Base-by-base conservation (phyloP, 2,113 vertebrate genomes). In the Catagonus wagneri region DNA sequence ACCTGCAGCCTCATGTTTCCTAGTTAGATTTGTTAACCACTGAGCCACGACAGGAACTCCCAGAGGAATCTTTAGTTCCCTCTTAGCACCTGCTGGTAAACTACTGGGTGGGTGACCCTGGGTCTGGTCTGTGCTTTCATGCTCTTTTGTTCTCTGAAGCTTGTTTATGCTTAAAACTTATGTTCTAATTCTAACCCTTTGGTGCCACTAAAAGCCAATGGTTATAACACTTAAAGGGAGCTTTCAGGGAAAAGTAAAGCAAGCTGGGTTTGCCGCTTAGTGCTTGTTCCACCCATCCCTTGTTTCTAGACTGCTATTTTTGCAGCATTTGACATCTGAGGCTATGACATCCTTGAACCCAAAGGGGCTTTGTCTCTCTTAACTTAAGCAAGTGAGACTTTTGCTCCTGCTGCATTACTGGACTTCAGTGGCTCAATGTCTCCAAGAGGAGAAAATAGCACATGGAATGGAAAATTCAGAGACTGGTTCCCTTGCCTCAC, bases 141-240 rank as follows among this genome's bases (percentile, higher is more conserved):
- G 63, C 44, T 65, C 15, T 3, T 79, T 90, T 39, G 23, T 92
- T 96, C 32, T 68, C 0, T 50, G 39, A 16, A 75, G 23, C 60
- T 92, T 74, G 74, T 68, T 91, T 86, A 86, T 94, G 19, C 12
- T 92, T 83, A 83, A 12, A 32, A 58, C 58, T 44, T 68, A n/a
- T 76, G 20, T 56, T 90, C 76, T 52, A 71, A 81, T 56, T 90
- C 76, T 52, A 71, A 81, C 34, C 27, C 11, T 54, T 92, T 86
- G 54, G 25, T 89, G 52, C 54, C 25, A 79, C 27, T 63, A 56
- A 71, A 71, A 61, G 44, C 60, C 32, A 86, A 4, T 96, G 79
- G n/a, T 50, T 83, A 0, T 78, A 83, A 74, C 14, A 68, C 36
- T 84, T 32, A 89, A 58, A 34, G 81, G 50, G 22, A 79, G 19